Base-by-base conservation (phyloP, 2,797 vertebrate species). In the Nyctibius grandis region DNA sequence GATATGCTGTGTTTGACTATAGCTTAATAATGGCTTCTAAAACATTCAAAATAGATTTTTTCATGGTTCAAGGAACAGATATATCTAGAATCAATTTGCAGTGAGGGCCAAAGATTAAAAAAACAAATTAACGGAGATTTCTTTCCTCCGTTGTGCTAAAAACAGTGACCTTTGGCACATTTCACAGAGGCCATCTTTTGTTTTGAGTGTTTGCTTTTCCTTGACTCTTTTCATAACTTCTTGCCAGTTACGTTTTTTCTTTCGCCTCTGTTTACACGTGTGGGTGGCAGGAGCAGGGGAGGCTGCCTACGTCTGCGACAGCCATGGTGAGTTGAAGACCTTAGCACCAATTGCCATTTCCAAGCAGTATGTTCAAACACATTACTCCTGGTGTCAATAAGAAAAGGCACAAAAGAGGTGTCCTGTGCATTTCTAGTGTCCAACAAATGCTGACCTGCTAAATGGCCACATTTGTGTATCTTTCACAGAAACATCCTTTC, bases 271-370 rank as follows among this genome's bases (percentile, higher is more conserved):
- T 60, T 88, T 63, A 20, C 31, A 38, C 3, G 2, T n/a, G 28
- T 12, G 38, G 25, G 28, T 85, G 36, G 12, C 33, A 53, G 29
- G 16, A 54, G 2, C 9, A 6, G 9, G 23, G 5, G 13, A 38
- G 16, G 2, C n/a, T 76, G 42, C 19, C 44, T 17, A 2, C 1
- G 0, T 15, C 44, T 33, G 25, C 59, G 54, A 12, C 57, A 45
- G 33, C 10, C 61, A 40, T 5, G 0, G 0, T 36, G 17, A 65
- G 6, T 60, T 51, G 21, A 76, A 76, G 44, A 48, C 29, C 20
- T 31, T 16, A 47, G 7, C 10, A 50, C 5, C 11, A 33, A 4
- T 16, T 1, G 2, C 26, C 13, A 60, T 74, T 87, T 91, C 65
- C 65, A 89, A 48, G 20, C 10, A 45, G 9, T n/a, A 3, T 42